A percentile compares a stretch with the other conserved stretches of the same genome.
Evolutionary conservation across 2,888 invertebrate genomes (phyloP).

Genomic region (Lithophane socia): DNA sequence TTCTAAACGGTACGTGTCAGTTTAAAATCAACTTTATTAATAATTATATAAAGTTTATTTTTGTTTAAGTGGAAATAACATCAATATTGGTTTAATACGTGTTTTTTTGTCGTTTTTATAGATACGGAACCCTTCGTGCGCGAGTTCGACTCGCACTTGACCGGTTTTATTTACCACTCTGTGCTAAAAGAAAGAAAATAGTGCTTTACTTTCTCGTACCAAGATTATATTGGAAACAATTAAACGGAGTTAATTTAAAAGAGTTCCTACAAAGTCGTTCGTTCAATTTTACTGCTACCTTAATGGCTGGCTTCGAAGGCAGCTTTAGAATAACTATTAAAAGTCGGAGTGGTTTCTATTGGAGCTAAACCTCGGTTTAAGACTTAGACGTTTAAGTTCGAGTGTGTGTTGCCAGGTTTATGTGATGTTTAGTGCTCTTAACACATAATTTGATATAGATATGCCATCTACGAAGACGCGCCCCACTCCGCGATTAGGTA

Average conservation of each 20-base stretch:
- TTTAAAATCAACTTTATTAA: no score
- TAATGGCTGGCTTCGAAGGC: slow-evolving; percentile 57
- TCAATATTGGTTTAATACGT: no score
- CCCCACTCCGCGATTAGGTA: no score
- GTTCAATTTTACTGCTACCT: slow-evolving; percentile 65
- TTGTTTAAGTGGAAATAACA: no score
- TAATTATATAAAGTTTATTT: no score
- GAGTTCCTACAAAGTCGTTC: slow-evolving; percentile 34
- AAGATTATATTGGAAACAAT: slow-evolving; percentile 44
- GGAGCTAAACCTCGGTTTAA: slow-evolving; percentile 44
- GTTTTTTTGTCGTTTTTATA: no score
- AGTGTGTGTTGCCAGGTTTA: slow-evolving; percentile 17
- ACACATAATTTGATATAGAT: slow-evolving; percentile 31
- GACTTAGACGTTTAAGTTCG: slow-evolving; percentile 15
- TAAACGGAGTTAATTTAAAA: slow-evolving; percentile 46
- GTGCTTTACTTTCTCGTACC: slow-evolving; percentile 1
- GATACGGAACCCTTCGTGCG: no score
- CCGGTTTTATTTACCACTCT: no score
- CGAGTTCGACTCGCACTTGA: no score
- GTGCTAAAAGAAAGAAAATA: no score
- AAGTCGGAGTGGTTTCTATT: slow-evolving; percentile 61
- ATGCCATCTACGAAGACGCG: no score
- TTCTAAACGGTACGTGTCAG: no score
- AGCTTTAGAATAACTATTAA: slow-evolving; percentile 65
- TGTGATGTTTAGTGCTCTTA: slow-evolving; percentile 27